Conservation (phyloP, 2,888 invertebrate species). For the Syrista parreyssii region DNA sequence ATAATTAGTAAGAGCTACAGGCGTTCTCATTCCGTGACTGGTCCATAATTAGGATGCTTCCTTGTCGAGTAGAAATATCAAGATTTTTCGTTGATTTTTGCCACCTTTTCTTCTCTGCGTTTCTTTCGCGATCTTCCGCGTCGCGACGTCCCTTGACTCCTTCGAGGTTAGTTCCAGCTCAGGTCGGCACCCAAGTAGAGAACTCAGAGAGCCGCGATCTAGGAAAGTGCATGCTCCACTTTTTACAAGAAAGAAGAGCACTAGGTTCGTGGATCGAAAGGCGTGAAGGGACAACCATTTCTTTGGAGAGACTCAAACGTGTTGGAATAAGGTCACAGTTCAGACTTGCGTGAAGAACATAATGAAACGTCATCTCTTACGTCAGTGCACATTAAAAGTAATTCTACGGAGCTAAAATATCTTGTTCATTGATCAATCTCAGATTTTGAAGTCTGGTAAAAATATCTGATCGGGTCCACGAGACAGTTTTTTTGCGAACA, state of each 20-base stretch:
- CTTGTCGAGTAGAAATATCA: not conserved
- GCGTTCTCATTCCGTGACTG: not conserved
- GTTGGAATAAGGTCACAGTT: slow-evolving; percentile 17
- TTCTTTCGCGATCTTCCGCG: not conserved
- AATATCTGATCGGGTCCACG: not conserved
- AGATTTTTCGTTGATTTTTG: not conserved
- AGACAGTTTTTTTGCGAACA: not conserved
- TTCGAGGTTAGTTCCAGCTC: not conserved
- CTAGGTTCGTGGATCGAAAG: slow-evolving; percentile 8
- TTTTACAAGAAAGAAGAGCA: slow-evolving; percentile 25
- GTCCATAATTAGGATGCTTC: not conserved
- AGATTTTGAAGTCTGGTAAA: not conserved
- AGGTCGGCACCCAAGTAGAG: not conserved
- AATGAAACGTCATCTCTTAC: not conserved
- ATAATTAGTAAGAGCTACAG: not conserved
- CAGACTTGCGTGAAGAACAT: not conserved
- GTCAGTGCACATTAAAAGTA: not conserved
- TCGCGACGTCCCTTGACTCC: not conserved
- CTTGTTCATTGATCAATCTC: not conserved
- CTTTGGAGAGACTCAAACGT: slow-evolving; percentile 13
- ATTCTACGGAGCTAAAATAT: not conserved
- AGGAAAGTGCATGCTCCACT: slow-evolving; percentile 28
- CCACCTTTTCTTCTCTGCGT: not conserved
- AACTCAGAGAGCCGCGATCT: not conserved
- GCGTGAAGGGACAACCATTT: slow-evolving; percentile 1